Percentiles rank a stretch among this genome's conserved stretches.
These are phyloP conservation scores for Barypeithes pellucidus DNA, from an alignment of 2,888 invertebrate genomes.

Conservation along the genomic window DNA sequence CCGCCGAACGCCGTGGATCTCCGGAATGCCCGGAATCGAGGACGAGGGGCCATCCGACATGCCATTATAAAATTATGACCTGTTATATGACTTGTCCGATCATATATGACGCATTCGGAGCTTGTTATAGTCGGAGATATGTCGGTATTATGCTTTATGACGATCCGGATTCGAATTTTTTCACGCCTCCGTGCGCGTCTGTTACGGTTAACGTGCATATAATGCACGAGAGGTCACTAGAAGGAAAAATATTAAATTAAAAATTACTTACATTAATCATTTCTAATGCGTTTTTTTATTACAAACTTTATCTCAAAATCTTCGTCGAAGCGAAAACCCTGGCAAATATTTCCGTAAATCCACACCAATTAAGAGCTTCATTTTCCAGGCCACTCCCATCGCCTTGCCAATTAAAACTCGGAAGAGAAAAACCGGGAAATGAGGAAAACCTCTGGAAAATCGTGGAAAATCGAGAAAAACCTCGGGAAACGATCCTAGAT, in stretches of 20 bases:
- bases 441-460: slow-evolving; percentile 32
- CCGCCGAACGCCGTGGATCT: slow-evolving; percentile 54
- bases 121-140: slow-evolving; percentile 38
- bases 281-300: neutral
- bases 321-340: neutral
- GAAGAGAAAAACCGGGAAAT: slow-evolving; percentile 44
- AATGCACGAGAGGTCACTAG: no score
- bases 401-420: slow-evolving; percentile 46
- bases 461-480: slow-evolving; percentile 46
- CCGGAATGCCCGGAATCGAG: slow-evolving; percentile 65
- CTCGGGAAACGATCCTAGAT: slow-evolving; percentile 34
- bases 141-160: slow-evolving; percentile 42
- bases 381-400: slow-evolving; percentile 32
- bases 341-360: slow-evolving; percentile 14
- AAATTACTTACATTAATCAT: neutral
- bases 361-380: slow-evolving; percentile 49
- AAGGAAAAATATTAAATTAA: no score
- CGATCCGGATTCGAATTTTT: slow-evolving; percentile 28
- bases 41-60: slow-evolving; percentile 67
- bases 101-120: slow-evolving; percentile 42
- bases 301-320: neutral
- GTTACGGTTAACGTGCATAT: neutral
- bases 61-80: slow-evolving; percentile 69
- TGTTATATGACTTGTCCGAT: slow-evolving; percentile 67
- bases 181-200: slow-evolving; percentile 6